Conservation (phyloP, 2,797 vertebrate species). For the Thunnus albacares region DNA sequence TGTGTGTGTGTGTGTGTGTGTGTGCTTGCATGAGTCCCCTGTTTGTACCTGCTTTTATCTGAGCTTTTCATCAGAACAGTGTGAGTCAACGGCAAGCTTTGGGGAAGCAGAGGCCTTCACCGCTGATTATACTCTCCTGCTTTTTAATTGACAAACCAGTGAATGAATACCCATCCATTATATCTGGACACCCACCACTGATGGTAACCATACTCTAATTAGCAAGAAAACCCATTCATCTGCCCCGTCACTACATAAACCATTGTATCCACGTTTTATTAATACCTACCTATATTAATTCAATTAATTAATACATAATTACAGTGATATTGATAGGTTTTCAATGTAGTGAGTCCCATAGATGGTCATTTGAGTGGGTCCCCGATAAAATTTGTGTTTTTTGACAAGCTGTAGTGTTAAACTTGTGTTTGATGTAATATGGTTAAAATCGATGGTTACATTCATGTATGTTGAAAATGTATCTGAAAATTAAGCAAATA, state of each 20-base stretch:
- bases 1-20: slow-evolving; percentile 14
- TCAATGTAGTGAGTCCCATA: no score
- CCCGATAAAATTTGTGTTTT: no score
- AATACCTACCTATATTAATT: slow-evolving; percentile 65
- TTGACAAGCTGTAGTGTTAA: no score
- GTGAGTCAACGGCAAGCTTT: slow-evolving; percentile 67
- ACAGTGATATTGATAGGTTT: not conserved
- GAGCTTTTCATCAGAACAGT: slow-evolving; percentile 50
- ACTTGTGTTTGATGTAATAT: no score
- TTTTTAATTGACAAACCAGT: slow-evolving; percentile 72
- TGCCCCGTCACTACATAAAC: slow-evolving; percentile 45
- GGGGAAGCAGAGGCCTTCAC: slow-evolving; percentile 42
- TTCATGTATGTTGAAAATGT: no score
- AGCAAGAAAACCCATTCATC: slow-evolving; percentile 64
- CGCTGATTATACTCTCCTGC: slow-evolving; percentile 63
- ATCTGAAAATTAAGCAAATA: no score
- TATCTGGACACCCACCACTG: slow-evolving; percentile 63
- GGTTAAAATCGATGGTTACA: no score
- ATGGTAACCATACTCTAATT: slow-evolving; percentile 71
- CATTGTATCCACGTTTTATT: slow-evolving; percentile 63
- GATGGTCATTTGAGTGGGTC: no score
- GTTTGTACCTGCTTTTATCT: slow-evolving; percentile 43
- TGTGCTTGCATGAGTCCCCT: not conserved
- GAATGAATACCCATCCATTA: slow-evolving; percentile 68
- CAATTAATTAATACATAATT: slow-evolving; percentile 63